A percentile compares a stretch with the other conserved stretches of the same genome.
phyloP scores from a whole-genome alignment of 2,113 vertebrate species.

The Spea bombifrons region DNA sequence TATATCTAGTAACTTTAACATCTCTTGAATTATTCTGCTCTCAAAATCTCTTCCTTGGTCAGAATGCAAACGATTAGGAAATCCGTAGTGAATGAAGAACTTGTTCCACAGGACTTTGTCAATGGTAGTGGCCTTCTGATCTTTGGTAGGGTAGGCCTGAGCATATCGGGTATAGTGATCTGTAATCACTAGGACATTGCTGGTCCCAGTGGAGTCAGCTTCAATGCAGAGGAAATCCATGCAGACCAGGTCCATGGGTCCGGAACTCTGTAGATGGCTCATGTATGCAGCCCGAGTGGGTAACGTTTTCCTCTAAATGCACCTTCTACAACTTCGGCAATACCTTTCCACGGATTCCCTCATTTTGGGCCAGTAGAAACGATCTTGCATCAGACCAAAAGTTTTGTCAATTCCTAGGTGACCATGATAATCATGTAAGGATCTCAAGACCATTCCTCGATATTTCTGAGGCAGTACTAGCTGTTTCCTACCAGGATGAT shows the following conservation, averaged over 20 bases:
- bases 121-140: conserved; percentile 38
- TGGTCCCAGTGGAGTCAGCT: neutral
- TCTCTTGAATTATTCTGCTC: no score
- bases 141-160: conserved; percentile 20
- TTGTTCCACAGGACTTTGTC: conserved; percentile 39
- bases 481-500: no score
- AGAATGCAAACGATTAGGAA: conserved; percentile 15
- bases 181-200: conserved; percentile 21
- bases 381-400: conserved; percentile 21
- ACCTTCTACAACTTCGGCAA: conserved; percentile 22
- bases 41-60: neutral
- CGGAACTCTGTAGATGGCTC: conserved; percentile 7
- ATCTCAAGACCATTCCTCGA: no score
- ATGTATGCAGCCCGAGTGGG: conserved; percentile 5
- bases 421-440: no score
- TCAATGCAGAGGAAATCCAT: conserved; percentile 27
- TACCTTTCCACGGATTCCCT: neutral
- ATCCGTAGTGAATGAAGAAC: conserved; percentile 41
- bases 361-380: conserved; percentile 48
- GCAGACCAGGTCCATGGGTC: conserved; percentile 19
- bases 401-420: conserved; percentile 30
- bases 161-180: conserved; percentile 36
- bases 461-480: no score
- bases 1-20: no score
- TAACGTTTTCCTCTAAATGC: neutral